A percentile compares a stretch with the other conserved stretches of the same genome.
These are phyloP conservation scores for Lipophrys pholis DNA, from an alignment of 2,113 vertebrate species.

Conservation along the genomic window DNA sequence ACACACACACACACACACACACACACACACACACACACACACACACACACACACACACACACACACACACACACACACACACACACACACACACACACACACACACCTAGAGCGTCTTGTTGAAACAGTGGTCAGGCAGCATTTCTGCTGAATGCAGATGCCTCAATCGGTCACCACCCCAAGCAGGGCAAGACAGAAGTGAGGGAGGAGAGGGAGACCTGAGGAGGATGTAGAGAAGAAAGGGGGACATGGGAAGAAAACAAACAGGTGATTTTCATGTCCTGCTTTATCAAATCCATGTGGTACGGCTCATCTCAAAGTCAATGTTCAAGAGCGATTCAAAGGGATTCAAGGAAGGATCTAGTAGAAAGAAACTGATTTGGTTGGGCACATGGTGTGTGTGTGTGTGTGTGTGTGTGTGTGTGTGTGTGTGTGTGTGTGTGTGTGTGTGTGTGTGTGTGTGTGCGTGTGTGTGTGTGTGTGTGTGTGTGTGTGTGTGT, in stretches of 20 bases:
- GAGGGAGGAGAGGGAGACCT: slow-evolving; percentile 17
- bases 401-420: too few species aligned
- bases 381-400: too few species aligned
- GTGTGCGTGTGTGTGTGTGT: neutral
- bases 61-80: too few species aligned
- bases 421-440: slow-evolving; percentile 50
- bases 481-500: slow-evolving; percentile 42
- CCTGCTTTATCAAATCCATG: neutral
- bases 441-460: slow-evolving; percentile 46
- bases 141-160: slow-evolving; percentile 58
- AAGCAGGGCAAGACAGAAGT: slow-evolving; percentile 28
- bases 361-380: too few species aligned
- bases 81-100: too few species aligned
- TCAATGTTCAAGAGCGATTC: neutral
- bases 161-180: slow-evolving; percentile 30
- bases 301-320: neutral
- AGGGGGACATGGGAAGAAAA: neutral
- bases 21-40: too few species aligned
- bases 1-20: too few species aligned
- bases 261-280: neutral
- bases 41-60: too few species aligned
- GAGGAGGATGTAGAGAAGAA: slow-evolving; percentile 2
- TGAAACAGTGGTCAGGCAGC: slow-evolving; percentile 43
- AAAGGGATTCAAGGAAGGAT: too few species aligned
- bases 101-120: slow-evolving; percentile 25